Evolutionary conservation across 2,888 invertebrate species (phyloP).

Genomic region (Polyploca ridens): DNA sequence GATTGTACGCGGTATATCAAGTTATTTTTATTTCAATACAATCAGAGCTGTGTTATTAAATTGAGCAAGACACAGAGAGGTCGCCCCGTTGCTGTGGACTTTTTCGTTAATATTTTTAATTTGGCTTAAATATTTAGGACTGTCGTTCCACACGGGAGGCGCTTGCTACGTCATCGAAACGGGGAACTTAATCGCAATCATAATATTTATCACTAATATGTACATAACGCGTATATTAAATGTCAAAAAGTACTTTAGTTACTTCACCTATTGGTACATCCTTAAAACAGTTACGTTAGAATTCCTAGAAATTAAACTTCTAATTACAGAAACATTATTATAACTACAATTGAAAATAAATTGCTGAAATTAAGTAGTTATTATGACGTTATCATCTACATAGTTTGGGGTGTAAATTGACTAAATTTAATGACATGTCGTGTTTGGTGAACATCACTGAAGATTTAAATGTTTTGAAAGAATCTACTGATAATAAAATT

Average conservation of each 20-base stretch:
- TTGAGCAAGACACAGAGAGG: background rate
- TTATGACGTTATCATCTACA: slow-evolving; percentile 54
- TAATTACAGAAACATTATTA: slow-evolving; percentile 46
- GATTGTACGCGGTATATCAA: background rate
- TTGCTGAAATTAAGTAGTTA: slow-evolving; percentile 39
- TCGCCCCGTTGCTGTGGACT: background rate
- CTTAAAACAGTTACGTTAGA: slow-evolving; percentile 11
- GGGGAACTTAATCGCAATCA: slow-evolving; percentile 49
- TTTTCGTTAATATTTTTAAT: slow-evolving; percentile 35
- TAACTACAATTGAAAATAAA: slow-evolving; percentile 48
- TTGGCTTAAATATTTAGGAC: slow-evolving; percentile 36
- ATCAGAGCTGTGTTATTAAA: background rate
- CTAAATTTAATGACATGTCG: slow-evolving; percentile 67
- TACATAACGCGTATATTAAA: slow-evolving; percentile 62
- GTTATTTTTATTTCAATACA: background rate
- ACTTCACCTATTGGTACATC: slow-evolving; percentile 4
- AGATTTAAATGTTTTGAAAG: slow-evolving; percentile 18
- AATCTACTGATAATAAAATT: background rate
- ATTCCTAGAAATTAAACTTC: slow-evolving; percentile 22
- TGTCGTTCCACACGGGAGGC: slow-evolving; percentile 22
- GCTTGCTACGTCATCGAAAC: background rate
- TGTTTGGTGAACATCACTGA: slow-evolving; percentile 42
- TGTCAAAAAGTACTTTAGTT: slow-evolving; percentile 9
- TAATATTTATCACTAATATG: slow-evolving; percentile 71
- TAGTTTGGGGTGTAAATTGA: slow-evolving; percentile 75